A percentile compares a stretch with the other conserved stretches of the same genome.
phyloP scores from a whole-genome alignment of 1,140 invertebrate genomes.

The Solenopsis fugax region DNA sequence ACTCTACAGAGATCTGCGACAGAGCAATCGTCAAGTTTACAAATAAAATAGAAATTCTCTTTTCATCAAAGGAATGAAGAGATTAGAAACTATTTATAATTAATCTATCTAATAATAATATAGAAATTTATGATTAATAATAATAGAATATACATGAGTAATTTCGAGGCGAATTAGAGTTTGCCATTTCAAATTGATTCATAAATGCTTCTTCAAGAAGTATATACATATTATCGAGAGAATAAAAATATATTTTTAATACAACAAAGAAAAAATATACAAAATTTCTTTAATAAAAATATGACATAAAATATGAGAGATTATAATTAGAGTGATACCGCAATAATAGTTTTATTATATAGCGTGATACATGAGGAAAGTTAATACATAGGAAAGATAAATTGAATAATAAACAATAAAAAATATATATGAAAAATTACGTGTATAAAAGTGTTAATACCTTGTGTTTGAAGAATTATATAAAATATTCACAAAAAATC shows the following conservation, averaged over 20 bases:
- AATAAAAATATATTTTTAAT: neutral
- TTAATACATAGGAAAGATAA: neutral
- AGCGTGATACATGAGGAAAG: neutral
- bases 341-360: neutral
- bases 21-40: neutral
- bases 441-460: neutral
- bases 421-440: neutral
- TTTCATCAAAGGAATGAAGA: neutral
- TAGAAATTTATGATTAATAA: neutral
- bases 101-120: neutral
- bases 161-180: neutral
- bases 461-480: neutral
- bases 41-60: neutral
- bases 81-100: neutral
- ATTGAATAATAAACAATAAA: neutral
- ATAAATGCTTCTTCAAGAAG: neutral
- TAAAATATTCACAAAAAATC: neutral
- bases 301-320: neutral
- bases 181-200: neutral
- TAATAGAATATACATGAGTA: neutral
- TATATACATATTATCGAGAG: neutral
- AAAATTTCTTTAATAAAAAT: neutral
- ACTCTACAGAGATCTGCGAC: constrained; percentile 13
- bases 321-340: neutral
- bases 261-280: neutral